A percentile compares a stretch with the other conserved stretches of the same genome.
phyloP scores from a whole-genome alignment of 2,797 vertebrate genomes.

The Myotis myotis region DNA sequence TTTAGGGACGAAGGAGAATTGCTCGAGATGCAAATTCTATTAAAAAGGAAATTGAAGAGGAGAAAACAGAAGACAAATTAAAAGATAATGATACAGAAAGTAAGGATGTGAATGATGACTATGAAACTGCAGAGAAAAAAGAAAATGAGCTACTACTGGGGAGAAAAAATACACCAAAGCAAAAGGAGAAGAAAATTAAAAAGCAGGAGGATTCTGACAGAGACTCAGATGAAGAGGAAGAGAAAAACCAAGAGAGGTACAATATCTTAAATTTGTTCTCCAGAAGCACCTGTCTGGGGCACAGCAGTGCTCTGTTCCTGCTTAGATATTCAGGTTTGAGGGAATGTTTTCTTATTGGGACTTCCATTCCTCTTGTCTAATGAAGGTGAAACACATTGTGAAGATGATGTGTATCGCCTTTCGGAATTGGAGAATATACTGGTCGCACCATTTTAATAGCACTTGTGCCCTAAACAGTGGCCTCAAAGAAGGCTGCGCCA shows the following conservation, averaged over 20 bases:
- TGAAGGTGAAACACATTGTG: constrained; percentile 71
- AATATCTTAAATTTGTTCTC: constrained; percentile 43
- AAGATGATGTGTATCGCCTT: constrained; percentile 72
- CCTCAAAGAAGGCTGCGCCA: constrained; percentile 76
- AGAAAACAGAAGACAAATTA: constrained; percentile 84
- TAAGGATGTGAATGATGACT: constrained; percentile 84
- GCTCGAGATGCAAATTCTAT: constrained; percentile 80
- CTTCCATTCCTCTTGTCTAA: constrained; percentile 79
- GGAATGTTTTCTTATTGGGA: constrained; percentile 72
- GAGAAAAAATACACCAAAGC: constrained; percentile 85
- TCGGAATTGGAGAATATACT: constrained; percentile 77
- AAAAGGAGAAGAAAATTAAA: constrained; percentile 83
- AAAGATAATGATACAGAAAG: constrained; percentile 87
- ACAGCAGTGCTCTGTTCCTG: constrained; percentile 57
- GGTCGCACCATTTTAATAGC: constrained; percentile 77
- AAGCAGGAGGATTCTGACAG: constrained; percentile 90
- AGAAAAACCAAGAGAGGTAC: constrained; percentile 85
- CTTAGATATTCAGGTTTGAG: constrained; percentile 76
- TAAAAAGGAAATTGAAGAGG: constrained; percentile 87
- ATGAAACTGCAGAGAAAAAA: constrained; percentile 83
- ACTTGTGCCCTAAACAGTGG: constrained; percentile 70
- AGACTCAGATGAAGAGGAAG: constrained; percentile 92
- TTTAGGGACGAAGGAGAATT: constrained; percentile 83
- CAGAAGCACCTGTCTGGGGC: constrained; percentile 53
- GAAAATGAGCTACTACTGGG: constrained; percentile 82